Evolutionary conservation across 2,888 invertebrate species (phyloP), one percentile per base, ranked within the genome.

Genomic region (Chloroclysta siterata): DNA sequence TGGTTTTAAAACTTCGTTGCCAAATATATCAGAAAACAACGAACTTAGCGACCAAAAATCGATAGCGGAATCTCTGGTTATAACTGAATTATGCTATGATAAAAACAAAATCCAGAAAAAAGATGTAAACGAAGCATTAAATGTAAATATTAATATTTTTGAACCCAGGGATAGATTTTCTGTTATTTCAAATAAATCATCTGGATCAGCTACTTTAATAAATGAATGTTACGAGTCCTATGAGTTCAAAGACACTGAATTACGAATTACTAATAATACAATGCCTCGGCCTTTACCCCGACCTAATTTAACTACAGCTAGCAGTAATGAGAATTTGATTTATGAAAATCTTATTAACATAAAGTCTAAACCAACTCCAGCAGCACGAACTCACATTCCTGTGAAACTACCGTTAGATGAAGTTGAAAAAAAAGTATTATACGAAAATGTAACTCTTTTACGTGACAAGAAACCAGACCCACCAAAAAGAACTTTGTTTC

Each of bases 191-290:
- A 81, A 80, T 53, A 62, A 72, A 28, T 85, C 84, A 1, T 67
- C 74, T 58, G 87, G 87, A 63, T 90, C 89, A 13, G 81, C 82
- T 42, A 79, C 82, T 67, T 81, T 85, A 52, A 78, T 89, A 0
- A 93, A 93, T 69, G 93, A 92, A 71, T 92, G 89, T 69, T 93
- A 93, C 66, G 93, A 92, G 71, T 82, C 90, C 0, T 92, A 87
- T 68, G 88, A 89, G 53, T 86, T 88, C 72, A 69, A 77, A 14
- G 78, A 77, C 69, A 63, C 48, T 53, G 73, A 77, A 36, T 71
- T 61, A 47, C 48, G 39, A 50, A 57, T 58, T n/a, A 51, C 68
- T 52, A 73, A 66, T 66, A 74, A 65, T 62, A 70, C 70, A 53
- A 75, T 79, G 48, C 90, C 92, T 7, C 81, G 78, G 69, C 90